A percentile compares a stretch with the other conserved stretches of the same genome.
phyloP scores from a whole-genome alignment of 2,797 vertebrate genomes.

The Cossypha niveicapilla region DNA sequence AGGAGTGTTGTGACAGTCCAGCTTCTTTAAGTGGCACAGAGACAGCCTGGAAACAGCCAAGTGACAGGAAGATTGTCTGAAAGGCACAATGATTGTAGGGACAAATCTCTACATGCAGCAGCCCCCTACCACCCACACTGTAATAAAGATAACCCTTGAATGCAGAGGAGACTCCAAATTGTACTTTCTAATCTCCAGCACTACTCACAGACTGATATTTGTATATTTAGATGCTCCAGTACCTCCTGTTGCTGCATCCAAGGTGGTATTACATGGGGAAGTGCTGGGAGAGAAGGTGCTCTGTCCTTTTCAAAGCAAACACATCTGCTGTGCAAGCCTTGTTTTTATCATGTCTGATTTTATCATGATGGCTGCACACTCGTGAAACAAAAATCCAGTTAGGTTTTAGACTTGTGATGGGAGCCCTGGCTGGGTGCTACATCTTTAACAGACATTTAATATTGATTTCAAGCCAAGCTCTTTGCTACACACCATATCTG shows the following conservation, averaged over 20 bases:
- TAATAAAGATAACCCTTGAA: background rate
- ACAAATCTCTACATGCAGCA: background rate
- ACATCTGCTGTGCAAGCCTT: background rate
- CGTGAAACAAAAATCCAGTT: background rate
- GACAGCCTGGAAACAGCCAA: background rate
- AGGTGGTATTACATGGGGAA: accelerated
- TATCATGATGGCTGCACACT: background rate
- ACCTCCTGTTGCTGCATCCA: background rate
- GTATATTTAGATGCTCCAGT: background rate
- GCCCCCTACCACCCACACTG: background rate
- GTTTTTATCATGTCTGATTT: background rate
- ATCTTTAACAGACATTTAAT: background rate
- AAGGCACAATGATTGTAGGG: background rate
- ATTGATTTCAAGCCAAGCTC: background rate
- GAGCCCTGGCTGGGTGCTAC: background rate
- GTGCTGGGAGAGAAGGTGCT: background rate
- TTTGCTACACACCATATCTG: background rate
- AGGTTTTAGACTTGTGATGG: background rate
- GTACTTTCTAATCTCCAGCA: background rate
- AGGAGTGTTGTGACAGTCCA: background rate
- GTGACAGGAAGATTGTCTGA: background rate
- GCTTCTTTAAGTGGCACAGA: background rate
- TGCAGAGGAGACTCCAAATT: background rate
- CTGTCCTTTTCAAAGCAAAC: background rate
- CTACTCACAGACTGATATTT: background rate